Percentiles rank a stretch among this genome's conserved stretches.
phyloP scores from a whole-genome alignment of 2,888 invertebrate species.

The Tetranychus piercei region DNA sequence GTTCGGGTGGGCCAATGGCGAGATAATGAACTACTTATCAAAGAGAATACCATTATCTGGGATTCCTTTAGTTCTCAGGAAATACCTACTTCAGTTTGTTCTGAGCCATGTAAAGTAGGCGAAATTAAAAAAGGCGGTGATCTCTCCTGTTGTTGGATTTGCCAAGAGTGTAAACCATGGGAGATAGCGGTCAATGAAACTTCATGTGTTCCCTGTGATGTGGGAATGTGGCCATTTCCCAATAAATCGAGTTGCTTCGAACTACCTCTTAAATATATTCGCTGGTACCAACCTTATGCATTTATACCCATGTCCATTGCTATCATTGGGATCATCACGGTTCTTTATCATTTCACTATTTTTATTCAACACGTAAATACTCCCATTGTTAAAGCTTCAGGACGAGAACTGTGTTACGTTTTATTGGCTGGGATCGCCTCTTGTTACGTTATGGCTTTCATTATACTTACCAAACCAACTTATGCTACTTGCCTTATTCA shows the following conservation, averaged over 20 bases:
- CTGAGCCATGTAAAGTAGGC: conserved; percentile 47
- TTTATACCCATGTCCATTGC: conserved; percentile 46
- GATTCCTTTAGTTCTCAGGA: conserved; percentile 18
- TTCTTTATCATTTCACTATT: conserved; percentile 42
- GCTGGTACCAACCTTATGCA: conserved; percentile 47
- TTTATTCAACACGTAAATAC: conserved; percentile 48
- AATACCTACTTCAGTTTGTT: conserved; percentile 47
- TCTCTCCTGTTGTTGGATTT: conserved; percentile 58
- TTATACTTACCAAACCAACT: conserved; percentile 42
- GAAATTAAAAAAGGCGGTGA: conserved; percentile 45
- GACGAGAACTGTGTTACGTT: conserved; percentile 46
- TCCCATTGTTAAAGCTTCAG: conserved; percentile 45
- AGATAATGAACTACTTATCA: conserved; percentile 27
- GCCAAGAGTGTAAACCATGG: conserved; percentile 50
- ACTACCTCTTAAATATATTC: conserved; percentile 44
- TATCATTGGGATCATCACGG: conserved; percentile 43
- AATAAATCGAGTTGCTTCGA: conserved; percentile 45
- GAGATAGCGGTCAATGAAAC: conserved; percentile 48
- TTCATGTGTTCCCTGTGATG: conserved; percentile 44
- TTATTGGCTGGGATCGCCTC: conserved; percentile 44
- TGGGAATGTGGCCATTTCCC: conserved; percentile 44
- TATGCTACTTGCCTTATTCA: conserved; percentile 42
- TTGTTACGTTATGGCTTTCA: conserved; percentile 46
- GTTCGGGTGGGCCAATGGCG: conserved; percentile 33
- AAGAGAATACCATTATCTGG: conserved; percentile 28